Base-by-base conservation (phyloP, 1,140 invertebrate species). In the Calephelis nemesis region DNA sequence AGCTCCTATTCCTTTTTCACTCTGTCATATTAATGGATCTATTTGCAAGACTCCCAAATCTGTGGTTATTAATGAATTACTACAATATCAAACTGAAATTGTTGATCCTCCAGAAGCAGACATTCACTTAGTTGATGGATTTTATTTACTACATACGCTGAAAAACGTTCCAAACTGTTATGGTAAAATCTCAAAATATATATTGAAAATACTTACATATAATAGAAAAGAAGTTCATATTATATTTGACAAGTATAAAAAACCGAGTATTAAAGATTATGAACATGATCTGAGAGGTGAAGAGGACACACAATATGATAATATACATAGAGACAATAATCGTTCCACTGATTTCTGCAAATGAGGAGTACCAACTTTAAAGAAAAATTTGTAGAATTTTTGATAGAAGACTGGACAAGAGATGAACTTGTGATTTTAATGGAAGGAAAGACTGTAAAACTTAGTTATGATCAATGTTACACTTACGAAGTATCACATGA, bases 381-480 rank as follows among this genome's bases (percentile, higher is more conserved):
- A 69, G 60, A 68, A 68, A 68, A 68, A 68, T 13, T 68, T 68
- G 48, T 68, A 4, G 60, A 68, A 63, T 63, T 42, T 63, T 52
- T 68, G 50, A 52, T 68, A 50, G 67, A 69, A 69, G 49, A 69
- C 64, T 69, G 67, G 67, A 68, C 67, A 68, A 68, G 58, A 19
- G 67, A 68, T 39, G 42, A 68, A 49, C 62, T 67, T 40, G 15
- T 50, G 47, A 40, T n/a, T 11, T 68, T 63, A 39, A 68, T 63
- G 13, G 50, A 15, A 64, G 12, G 49, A 64, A 64, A 64, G n/a
- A 64, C 39, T 69, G n/a, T 63, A 47, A 69, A 68, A 69, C 68
- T 69, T 63, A 69, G 64, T 63, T 69, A 69, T 69, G 65, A 67
- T 47, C 65, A 68, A 62, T 68, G 13, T 50, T 68, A 62, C 58